phyloP scores from a whole-genome alignment of 2,113 vertebrate species.

The Sylvilagus bachmani region DNA sequence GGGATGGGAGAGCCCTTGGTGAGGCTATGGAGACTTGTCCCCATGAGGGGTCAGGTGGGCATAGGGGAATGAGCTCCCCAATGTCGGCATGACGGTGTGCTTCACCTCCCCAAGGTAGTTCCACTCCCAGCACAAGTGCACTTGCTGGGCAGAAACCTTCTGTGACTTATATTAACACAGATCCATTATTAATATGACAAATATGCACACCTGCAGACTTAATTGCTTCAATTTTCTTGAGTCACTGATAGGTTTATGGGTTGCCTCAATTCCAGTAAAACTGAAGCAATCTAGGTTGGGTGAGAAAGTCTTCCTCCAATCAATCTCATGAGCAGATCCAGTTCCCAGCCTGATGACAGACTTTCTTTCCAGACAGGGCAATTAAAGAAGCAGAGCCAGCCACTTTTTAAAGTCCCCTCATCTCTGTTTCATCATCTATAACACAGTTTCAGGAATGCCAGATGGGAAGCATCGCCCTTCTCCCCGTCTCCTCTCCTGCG shows the following conservation, averaged over 20 bases:
- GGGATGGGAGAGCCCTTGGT: fast-evolving
- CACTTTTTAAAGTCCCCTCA: constrained; percentile 66
- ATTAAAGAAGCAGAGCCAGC: constrained; percentile 79
- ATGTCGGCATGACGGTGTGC: not conserved
- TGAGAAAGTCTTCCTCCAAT: constrained; percentile 82
- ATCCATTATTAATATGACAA: constrained; percentile 87
- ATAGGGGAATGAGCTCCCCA: not conserved
- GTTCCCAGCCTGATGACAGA: constrained; percentile 81
- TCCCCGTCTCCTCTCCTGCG: not conserved
- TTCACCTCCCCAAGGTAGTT: not conserved
- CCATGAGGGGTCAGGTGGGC: not conserved
- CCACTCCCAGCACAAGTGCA: not conserved
- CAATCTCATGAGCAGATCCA: constrained; percentile 69
- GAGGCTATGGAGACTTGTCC: not conserved
- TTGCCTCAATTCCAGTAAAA: constrained; percentile 86
- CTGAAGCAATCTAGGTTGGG: constrained; percentile 85
- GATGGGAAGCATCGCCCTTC: not conserved
- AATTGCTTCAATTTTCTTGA: constrained; percentile 88
- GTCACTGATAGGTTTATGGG: constrained; percentile 85
- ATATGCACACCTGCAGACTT: constrained; percentile 87
- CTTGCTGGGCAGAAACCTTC: constrained; percentile 47
- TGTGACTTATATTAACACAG: constrained; percentile 82
- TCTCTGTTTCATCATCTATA: constrained; percentile 75
- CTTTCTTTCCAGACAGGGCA: constrained; percentile 82
- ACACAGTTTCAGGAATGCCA: constrained; percentile 37